Conservation (phyloP, 2,113 vertebrate species). For the Tetraodon nigroviridis region DNA sequence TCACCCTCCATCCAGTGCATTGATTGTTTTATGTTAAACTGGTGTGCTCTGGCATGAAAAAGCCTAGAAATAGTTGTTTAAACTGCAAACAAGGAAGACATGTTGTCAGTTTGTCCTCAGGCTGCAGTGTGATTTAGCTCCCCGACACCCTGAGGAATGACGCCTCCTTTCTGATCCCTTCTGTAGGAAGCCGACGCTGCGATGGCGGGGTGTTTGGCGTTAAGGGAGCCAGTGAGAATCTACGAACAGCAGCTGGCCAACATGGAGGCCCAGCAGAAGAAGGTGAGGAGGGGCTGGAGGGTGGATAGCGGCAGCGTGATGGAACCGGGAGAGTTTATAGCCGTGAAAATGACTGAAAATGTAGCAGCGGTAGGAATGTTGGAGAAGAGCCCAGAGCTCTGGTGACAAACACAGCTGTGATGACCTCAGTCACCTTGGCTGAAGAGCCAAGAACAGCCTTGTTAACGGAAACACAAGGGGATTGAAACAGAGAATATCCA, state of each 20-base stretch:
- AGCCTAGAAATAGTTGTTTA: conserved; percentile 23
- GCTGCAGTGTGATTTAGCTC: conserved; percentile 10
- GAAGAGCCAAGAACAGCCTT: conserved; percentile 25
- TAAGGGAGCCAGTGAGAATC: conserved; percentile 72
- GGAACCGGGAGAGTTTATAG: conserved; percentile 19
- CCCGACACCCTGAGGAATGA: conserved; percentile 28
- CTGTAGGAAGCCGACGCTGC: conserved; percentile 70
- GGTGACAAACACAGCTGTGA: conserved; percentile 35
- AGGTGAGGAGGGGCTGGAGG: conserved; percentile 47
- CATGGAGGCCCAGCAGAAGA: conserved; percentile 64
- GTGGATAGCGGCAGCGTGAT: conserved; percentile 16
- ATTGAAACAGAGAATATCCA: conserved; percentile 15
- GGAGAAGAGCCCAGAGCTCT: conserved; percentile 36
- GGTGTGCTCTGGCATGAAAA: conserved; percentile 29
- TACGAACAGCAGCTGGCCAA: conserved; percentile 72
- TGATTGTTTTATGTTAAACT: conserved; percentile 48
- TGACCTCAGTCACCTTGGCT: conserved; percentile 41
- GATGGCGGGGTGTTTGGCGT: conserved; percentile 70
- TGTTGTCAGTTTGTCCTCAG: conserved; percentile 9
- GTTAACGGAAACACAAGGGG: conserved; percentile 22
- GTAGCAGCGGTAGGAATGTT: conserved; percentile 28
- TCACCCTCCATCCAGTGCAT: conserved; percentile 47
- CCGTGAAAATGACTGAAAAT: conserved; percentile 29
- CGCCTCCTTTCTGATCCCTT: conserved; percentile 26
- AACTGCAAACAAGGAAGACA: conserved; percentile 1